Conservation (phyloP, 2,113 vertebrate species). For the Gopherus evgoodei region DNA sequence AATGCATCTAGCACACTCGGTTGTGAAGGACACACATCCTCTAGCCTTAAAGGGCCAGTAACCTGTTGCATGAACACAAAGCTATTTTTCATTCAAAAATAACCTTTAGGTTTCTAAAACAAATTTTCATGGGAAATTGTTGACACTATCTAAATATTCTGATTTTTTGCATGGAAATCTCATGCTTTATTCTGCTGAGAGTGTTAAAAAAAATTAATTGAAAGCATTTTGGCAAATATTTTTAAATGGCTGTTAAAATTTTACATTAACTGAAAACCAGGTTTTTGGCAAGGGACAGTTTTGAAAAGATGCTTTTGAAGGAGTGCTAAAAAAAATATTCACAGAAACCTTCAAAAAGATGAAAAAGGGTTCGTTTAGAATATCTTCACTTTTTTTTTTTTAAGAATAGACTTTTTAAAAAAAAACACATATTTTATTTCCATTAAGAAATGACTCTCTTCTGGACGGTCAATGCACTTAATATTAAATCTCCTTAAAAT, state of each 20-base stretch:
- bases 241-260: constrained; percentile 19
- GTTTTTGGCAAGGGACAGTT: constrained; percentile 42
- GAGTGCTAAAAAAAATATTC: neutral
- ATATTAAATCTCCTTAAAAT: constrained; percentile 83
- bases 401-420: neutral
- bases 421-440: neutral
- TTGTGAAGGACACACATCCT: neutral
- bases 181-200: neutral
- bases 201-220: neutral
- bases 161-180: constrained; percentile 1
- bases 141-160: neutral
- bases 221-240: constrained; percentile 62
- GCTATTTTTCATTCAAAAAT: neutral
- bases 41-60: neutral
- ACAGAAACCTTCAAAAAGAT: neutral
- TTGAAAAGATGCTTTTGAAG: constrained; percentile 16
- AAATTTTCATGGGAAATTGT: neutral
- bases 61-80: neutral
- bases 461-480: constrained; percentile 78
- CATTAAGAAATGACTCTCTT: constrained; percentile 75
- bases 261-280: neutral
- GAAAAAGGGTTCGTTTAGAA: neutral
- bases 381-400: neutral
- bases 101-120: neutral
- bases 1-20: neutral